Conservation (phyloP, 2,797 vertebrate species). For the Amblyraja radiata region DNA sequence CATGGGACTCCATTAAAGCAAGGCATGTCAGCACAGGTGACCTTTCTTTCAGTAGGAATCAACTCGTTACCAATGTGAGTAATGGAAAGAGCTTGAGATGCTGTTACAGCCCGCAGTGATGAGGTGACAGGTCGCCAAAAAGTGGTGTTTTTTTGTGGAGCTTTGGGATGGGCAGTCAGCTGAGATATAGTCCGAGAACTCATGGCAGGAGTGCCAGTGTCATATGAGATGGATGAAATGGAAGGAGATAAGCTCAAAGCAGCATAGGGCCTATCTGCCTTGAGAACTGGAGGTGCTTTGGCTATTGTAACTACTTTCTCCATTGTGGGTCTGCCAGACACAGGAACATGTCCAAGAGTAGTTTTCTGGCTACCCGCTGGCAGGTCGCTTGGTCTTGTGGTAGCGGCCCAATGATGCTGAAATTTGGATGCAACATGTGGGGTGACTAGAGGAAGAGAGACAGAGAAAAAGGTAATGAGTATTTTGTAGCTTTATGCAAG, state of each 20-base stretch:
- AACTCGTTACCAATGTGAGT: not conserved
- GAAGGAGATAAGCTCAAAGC: slow-evolving; percentile 24
- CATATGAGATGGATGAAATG: slow-evolving; percentile 43
- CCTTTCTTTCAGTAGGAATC: not conserved
- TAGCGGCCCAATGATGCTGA: not conserved
- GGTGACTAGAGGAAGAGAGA: slow-evolving; percentile 15
- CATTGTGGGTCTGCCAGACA: slow-evolving; percentile 39
- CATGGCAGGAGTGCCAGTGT: slow-evolving; percentile 38
- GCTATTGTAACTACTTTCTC: not conserved
- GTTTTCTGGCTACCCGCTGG: not conserved
- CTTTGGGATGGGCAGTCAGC: not conserved
- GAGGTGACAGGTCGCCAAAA: not conserved
- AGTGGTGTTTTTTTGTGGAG: slow-evolving; percentile 36
- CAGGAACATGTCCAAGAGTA: not conserved
- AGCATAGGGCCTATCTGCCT: slow-evolving; percentile 41
- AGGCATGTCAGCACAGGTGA: slow-evolving; percentile 43
- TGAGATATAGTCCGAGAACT: fast-evolving
- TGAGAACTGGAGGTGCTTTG: slow-evolving; percentile 44
- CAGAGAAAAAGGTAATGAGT: not conserved
- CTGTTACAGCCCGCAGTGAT: fast-evolving
- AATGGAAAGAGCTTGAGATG: not conserved
- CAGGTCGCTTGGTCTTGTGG: not conserved
- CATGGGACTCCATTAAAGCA: slow-evolving; percentile 63
- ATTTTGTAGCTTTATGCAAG: not conserved
- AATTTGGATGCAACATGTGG: not conserved